These are phyloP conservation scores for human (Homo sapiens) DNA, from an alignment of 2,113 vertebrate species.

Conservation along the genomic window DNA sequence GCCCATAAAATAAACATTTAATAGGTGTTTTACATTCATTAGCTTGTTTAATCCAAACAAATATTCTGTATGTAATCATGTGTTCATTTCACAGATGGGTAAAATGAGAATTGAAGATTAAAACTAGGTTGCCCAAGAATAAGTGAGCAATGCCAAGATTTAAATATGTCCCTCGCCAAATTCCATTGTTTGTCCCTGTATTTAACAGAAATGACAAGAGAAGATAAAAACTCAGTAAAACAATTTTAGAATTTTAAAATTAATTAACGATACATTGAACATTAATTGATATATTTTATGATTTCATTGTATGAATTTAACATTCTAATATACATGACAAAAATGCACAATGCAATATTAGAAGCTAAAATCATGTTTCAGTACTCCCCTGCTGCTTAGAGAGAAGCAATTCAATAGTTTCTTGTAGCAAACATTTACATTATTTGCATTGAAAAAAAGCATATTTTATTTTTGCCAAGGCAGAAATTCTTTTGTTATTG, in stretches of 20 bases:
- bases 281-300: background rate
- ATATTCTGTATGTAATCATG: background rate
- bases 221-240: background rate
- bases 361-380: background rate
- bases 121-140: background rate
- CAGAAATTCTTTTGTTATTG: background rate
- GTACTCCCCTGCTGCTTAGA: background rate
- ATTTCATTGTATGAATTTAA: background rate
- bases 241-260: background rate
- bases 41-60: background rate
- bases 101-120: background rate
- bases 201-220: background rate
- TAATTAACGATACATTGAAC: background rate
- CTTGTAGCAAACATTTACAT: background rate
- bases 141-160: background rate
- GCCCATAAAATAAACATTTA: background rate
- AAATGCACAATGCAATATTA: background rate
- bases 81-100: background rate
- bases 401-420: background rate
- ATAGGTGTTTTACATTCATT: background rate
- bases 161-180: background rate
- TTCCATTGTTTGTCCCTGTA: background rate
- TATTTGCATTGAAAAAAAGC: conserved; percentile 20
- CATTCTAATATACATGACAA: background rate
- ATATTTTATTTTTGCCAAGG: background rate